phyloP scores from a whole-genome alignment of 1,140 invertebrate species.

The Muscidifurax raptorellus region DNA sequence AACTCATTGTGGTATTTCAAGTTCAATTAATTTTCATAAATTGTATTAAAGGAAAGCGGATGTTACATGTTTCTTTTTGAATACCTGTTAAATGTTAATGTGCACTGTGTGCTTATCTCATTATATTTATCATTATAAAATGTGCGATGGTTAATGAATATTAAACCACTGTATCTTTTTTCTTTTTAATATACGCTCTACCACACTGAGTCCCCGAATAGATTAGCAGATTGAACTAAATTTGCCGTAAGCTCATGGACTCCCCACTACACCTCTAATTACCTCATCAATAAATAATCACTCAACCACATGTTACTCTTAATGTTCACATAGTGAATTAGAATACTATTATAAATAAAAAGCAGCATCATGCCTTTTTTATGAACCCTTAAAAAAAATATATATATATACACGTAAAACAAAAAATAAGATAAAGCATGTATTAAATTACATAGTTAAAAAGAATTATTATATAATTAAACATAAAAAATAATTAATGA shows the following conservation, averaged over 20 bases:
- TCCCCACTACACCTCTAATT: background rate
- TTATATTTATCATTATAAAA: background rate
- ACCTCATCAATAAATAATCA: conserved; percentile 5
- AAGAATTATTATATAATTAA: background rate
- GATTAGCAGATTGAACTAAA: background rate
- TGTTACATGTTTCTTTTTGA: background rate
- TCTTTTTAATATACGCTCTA: background rate
- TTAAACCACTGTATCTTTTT: background rate
- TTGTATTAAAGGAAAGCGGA: background rate
- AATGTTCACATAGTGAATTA: background rate
- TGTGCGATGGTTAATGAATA: background rate
- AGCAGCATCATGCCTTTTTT: background rate
- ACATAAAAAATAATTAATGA: conserved; percentile 15
- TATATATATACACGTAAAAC: background rate
- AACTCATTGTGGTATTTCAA: conserved; percentile 63
- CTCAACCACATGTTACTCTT: background rate
- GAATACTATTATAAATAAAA: background rate
- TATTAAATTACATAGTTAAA: background rate
- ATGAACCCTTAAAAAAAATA: background rate
- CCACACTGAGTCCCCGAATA: conserved; percentile 32
- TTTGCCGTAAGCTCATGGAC: conserved; percentile 9
- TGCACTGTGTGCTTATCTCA: too few relatives aligned
- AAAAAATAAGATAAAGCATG: background rate
- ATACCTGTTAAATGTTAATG: background rate
- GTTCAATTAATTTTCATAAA: background rate